Percentiles rank a stretch among this genome's conserved stretches.
These are phyloP conservation scores for Vulpes vulpes DNA, from an alignment of 2,113 vertebrate genomes.

Conservation along the genomic window DNA sequence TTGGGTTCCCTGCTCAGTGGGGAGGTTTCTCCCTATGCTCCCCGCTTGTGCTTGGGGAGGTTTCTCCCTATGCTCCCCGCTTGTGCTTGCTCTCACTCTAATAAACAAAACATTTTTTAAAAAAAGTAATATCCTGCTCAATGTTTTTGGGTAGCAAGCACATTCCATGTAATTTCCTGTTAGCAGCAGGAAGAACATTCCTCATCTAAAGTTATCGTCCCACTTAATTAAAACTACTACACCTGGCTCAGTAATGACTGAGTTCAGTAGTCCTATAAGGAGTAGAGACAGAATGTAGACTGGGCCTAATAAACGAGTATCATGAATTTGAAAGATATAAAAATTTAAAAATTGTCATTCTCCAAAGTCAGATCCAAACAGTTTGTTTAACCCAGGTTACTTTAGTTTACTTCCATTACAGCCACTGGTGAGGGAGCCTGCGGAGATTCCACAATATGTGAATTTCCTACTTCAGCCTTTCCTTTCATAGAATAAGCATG, in stretches of 20 bases:
- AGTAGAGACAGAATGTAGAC: not conserved
- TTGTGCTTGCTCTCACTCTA: no score
- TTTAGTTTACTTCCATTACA: not conserved
- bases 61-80: no score
- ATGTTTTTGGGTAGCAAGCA: not conserved
- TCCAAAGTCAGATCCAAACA: conserved; percentile 1
- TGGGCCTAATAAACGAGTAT: not conserved
- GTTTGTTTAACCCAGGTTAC: not conserved
- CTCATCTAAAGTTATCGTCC: not conserved
- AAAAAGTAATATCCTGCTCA: not conserved
- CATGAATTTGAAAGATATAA: not conserved
- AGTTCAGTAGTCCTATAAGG: not conserved
- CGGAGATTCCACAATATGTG: not conserved
- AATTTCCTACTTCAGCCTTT: not conserved
- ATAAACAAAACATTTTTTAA: no score
- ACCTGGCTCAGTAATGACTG: not conserved
- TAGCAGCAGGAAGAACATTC: not conserved
- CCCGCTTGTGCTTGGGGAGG: no score
- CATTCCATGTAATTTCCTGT: not conserved
- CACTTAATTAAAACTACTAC: not conserved
- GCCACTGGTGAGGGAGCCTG: not conserved
- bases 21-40: no score
- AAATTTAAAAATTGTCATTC: not conserved
- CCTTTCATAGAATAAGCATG: not conserved
- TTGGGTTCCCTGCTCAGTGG: no score